Base-by-base conservation (phyloP, 1,140 invertebrate genomes). In the Leptestheria dahalacensis region DNA sequence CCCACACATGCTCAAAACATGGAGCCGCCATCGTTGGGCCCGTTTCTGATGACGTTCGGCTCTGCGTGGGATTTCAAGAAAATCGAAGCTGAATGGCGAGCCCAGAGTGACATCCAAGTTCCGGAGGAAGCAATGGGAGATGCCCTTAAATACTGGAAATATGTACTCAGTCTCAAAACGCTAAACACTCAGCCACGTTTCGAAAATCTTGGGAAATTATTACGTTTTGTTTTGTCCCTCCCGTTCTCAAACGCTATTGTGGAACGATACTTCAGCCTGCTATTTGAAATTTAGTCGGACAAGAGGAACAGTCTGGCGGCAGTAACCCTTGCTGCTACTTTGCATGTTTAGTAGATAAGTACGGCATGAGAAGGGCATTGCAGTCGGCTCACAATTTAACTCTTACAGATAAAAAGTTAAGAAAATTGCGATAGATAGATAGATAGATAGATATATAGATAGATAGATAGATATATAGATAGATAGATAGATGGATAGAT, bases 301-400 rank as follows among this genome's bases (percentile, higher is more conserved):
- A 55, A 28, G 24, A 12, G 53, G 10, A 55, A 55, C 24, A 12
- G 53, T 25, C 53, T 55, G 11, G 23, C 53, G 9, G 11, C 53
- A 3, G 53, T 55, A 15, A 18, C 53, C 12, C 23, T 55, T 55
- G 28, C 23, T 20, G 23, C 53, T 23, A 55, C 26, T 15, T 25
- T 55, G 20, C 53, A 55, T 15, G 26, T 25, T 25, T n/a, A n/a
- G n/a, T n/a, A n/a, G n/a, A n/a, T n/a, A 55, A 55, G 28, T 28
- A 25, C 28, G 53, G 53, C 24, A 55, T 55, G 53, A 55, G 24
- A 15, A 55, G 53, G 53, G 23, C 28, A 26, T 25, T 15, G 24
- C 12, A 25, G 24, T 25, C n/a, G 28, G 23, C 53, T 20, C 53
- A 55, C 20, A 25, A 21, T 11, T 20, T 25, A 51, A 51, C 6